phyloP scores from a whole-genome alignment of 2,888 invertebrate species.

The Drosophila anceps region DNA sequence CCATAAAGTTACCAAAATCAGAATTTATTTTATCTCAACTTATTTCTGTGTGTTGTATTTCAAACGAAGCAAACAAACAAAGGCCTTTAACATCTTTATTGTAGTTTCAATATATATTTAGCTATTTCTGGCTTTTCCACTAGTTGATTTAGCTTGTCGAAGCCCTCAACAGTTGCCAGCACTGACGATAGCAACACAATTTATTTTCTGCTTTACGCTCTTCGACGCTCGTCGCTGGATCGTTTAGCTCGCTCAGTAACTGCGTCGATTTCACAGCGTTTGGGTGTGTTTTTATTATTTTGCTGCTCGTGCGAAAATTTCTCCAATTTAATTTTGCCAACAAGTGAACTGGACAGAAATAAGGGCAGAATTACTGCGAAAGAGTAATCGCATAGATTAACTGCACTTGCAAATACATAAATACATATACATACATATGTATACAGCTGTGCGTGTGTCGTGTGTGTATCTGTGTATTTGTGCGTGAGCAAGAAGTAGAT shows the following conservation, averaged over 20 bases:
- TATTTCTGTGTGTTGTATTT: too few species aligned
- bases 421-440: neutral
- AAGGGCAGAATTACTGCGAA: constrained; percentile 33
- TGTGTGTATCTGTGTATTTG: constrained; percentile 47
- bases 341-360: constrained; percentile 32
- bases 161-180: too few species aligned
- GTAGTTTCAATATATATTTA: too few species aligned
- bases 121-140: too few species aligned
- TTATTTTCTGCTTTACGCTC: constrained; percentile 42
- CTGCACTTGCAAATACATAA: constrained; percentile 10
- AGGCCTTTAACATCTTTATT: too few species aligned
- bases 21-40: too few species aligned
- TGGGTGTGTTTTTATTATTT: constrained; percentile 77
- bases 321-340: constrained; percentile 52
- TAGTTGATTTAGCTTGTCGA: too few species aligned
- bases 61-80: too few species aligned
- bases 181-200: constrained; percentile 37
- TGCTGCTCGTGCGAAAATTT: constrained; percentile 41
- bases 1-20: too few species aligned
- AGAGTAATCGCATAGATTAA: constrained; percentile 30
- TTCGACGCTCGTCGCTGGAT: constrained; percentile 14
- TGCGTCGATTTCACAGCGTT: constrained; percentile 78
- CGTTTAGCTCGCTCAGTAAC: constrained; percentile 62
- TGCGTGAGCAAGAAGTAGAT: constrained; percentile 42
- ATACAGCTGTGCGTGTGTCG: constrained; percentile 23